Evolutionary conservation across 2,113 vertebrate genomes (phyloP).

Genomic region (Gobiocypris rarus): DNA sequence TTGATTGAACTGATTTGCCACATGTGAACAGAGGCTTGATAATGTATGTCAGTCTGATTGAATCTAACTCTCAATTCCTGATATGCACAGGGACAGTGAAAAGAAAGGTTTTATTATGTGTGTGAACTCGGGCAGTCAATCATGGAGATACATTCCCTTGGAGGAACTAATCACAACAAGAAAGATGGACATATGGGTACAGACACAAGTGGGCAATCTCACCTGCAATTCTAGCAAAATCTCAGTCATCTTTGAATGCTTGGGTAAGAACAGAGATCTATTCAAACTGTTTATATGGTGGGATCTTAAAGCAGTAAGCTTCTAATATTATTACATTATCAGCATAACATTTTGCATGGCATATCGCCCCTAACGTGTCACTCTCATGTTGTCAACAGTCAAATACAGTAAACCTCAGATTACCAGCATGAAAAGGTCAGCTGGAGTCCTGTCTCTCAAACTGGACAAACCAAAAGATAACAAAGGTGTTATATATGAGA

Average conservation of each 20-base stretch:
- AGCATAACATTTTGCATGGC: neutral
- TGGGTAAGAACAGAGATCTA: constrained; percentile 34
- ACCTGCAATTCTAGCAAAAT: constrained; percentile 39
- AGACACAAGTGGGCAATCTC: constrained; percentile 14
- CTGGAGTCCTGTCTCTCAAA: constrained; percentile 17
- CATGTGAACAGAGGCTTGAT: neutral
- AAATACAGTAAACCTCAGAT: constrained; percentile 50
- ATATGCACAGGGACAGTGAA: constrained; percentile 2
- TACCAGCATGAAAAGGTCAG: constrained; percentile 11
- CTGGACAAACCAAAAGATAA: constrained; percentile 35
- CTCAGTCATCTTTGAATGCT: constrained; percentile 31
- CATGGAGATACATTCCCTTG: neutral
- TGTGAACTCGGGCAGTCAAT: neutral
- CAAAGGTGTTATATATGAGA: constrained; percentile 36
- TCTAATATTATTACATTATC: too few relatives aligned
- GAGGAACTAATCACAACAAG: neutral
- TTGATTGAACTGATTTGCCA: too few relatives aligned
- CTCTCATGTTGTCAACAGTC: constrained; percentile 34
- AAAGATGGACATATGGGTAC: constrained; percentile 47
- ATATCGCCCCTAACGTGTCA: neutral
- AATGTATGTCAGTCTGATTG: neutral
- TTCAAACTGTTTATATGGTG: too few relatives aligned
- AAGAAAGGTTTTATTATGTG: neutral
- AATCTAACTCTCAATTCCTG: neutral
- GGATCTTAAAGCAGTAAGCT: too few relatives aligned